A percentile compares a stretch with the other conserved stretches of the same genome.
Conservation (phyloP, 2,888 invertebrate species). For the Phytoseiulus persimilis region DNA sequence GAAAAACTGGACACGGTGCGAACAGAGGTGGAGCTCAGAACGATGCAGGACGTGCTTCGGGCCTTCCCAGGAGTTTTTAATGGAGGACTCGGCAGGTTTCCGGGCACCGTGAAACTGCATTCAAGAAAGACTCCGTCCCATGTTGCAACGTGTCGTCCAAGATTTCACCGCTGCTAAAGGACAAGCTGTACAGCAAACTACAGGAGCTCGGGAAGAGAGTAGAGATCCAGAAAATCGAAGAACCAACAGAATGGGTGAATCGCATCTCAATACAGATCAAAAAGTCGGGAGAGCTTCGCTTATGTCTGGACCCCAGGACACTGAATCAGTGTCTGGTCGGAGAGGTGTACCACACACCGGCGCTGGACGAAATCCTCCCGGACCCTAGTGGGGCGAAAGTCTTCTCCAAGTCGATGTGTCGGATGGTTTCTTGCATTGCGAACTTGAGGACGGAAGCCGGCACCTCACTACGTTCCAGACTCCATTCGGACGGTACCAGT, state of each 20-base stretch:
- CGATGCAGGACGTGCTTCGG: no score
- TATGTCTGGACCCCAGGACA: not conserved
- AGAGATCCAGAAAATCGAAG: not conserved
- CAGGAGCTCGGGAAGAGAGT: no score
- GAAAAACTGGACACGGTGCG: no score
- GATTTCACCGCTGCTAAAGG: no score
- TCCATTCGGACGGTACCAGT: not conserved
- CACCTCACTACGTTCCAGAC: not conserved
- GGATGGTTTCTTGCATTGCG: not conserved
- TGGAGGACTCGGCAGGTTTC: no score
- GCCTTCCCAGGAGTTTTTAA: no score
- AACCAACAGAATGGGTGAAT: constrained; percentile 19
- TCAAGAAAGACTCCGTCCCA: no score
- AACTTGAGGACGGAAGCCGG: not conserved
- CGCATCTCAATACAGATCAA: constrained; percentile 1
- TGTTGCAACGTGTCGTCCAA: no score
- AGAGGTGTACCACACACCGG: constrained; percentile 12
- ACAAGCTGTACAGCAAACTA: no score
- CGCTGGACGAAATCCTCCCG: not conserved
- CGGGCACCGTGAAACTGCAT: no score
- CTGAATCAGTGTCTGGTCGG: not conserved
- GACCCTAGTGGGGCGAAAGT: not conserved
- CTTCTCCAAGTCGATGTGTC: not conserved
- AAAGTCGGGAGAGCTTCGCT: not conserved
- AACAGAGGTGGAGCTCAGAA: no score